A percentile compares a stretch with the other conserved stretches of the same genome.
phyloP scores from a whole-genome alignment of 1,140 invertebrate species.

The Diorhabda carinulata region DNA sequence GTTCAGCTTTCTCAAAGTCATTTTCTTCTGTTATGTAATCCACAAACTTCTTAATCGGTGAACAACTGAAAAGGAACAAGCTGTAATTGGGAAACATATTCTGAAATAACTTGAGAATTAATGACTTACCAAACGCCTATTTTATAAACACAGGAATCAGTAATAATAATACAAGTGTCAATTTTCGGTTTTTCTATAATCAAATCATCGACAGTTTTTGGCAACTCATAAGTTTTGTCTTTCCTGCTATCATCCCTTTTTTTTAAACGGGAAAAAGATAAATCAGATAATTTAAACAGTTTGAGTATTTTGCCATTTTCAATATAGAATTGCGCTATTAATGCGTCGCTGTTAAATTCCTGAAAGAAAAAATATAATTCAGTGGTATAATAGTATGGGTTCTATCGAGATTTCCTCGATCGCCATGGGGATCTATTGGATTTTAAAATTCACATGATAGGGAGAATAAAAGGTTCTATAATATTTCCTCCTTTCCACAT shows the following conservation, averaged over 20 bases:
- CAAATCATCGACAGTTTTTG: slow-evolving; percentile 53
- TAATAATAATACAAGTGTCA: slow-evolving; percentile 69
- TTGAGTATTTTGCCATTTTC: slow-evolving; percentile 51
- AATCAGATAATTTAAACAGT: slow-evolving; percentile 50
- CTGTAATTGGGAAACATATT: no score
- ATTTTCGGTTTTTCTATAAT: slow-evolving; percentile 51
- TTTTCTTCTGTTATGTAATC: slow-evolving; percentile 57
- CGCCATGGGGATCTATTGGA: no score
- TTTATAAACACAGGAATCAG: slow-evolving; percentile 65
- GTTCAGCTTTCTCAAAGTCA: slow-evolving; percentile 56
- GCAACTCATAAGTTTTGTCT: slow-evolving; percentile 46
- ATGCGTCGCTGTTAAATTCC: slow-evolving; percentile 55
- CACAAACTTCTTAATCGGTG: slow-evolving; percentile 64
- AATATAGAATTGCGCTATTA: slow-evolving; percentile 56
- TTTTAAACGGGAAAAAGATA: slow-evolving; percentile 36
- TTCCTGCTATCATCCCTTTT: slow-evolving; percentile 40
- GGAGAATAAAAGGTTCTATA: no score
- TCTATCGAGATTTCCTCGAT: no score
- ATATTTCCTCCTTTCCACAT: no score
- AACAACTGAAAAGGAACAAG: slow-evolving; percentile 47
- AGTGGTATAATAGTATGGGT: no score
- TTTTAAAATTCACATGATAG: no score
- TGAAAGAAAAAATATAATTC: slow-evolving; percentile 30
- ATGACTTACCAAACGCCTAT: slow-evolving; percentile 58
- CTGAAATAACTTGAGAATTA: background rate